Evolutionary conservation across 2,888 invertebrate species (phyloP), one percentile per base, ranked within the genome.

Genomic region (Apocheima hispidaria): DNA sequence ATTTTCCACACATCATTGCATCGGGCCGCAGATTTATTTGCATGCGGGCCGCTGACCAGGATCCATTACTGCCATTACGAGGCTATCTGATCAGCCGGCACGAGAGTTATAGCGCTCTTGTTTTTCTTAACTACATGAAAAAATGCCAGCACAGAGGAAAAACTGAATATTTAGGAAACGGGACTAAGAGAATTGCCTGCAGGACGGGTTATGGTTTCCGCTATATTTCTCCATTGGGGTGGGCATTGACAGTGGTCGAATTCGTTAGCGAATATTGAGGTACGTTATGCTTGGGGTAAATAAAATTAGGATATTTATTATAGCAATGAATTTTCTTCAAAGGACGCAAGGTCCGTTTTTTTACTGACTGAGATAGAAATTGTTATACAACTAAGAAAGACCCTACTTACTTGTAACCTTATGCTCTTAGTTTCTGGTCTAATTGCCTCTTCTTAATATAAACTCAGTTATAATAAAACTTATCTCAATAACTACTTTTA

Each of bases 1-100:
- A 93, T 93, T 93, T 87, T 92, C 90, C 90, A 92, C 93, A 93
- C 92, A 92, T 93, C 92, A 93, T 92, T 93, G 93, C 93, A 92
- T 92, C 82, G 88, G 90, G 85, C 83, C 87, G 87, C 88, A 90
- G 93, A 93, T 93, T 93, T 93, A 93, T 93, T 93, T 92, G 93
- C 93, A 92, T 93, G 93, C 92, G 92, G 93, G 92, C 92, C 88
- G 91, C 91, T 92, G 92, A 90, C 91, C 92, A 92, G 92, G 92
- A 92, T 90, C 89, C 90, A 92, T 92, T 92, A 92, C 87, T 85
- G 87, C 92, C 92, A 91, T 92, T 92, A 92, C 86, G 81, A 72
- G 73, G 79, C 79, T 92, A 92, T 92, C 92, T 89, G 92, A 92
- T 92, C 88, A 89, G 86, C 87, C 92, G 88, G 85, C 82, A 85